Base-by-base conservation (phyloP, 2,113 vertebrate genomes). In the Stigmatopora argus region DNA sequence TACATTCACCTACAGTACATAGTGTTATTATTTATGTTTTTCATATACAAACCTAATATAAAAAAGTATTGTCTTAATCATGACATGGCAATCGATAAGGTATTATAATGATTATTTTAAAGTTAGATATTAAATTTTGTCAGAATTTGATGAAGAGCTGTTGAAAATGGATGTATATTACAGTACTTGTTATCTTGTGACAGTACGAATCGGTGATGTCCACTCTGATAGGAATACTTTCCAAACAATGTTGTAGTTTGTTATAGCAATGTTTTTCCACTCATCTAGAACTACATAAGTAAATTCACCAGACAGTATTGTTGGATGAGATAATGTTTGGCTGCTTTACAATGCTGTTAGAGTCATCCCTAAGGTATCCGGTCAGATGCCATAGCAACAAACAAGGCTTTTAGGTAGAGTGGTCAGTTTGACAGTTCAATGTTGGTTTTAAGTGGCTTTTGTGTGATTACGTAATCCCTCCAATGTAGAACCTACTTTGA, bases 191-290 rank as follows among this genome's bases (percentile, higher is more conserved):
- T 26, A 23, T 4, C 66, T n/a, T 59, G 62, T 74, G 74, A 76
- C 69, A 52, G 35, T 10, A 31, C 19, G 69, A 64, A 41, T 56
- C 71, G 72, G 70, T 64, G 26, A 31, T 31, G 3, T 31, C 51
- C 34, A 63, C 17, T 45, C 44, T 11, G 8, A 23, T 53, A 9
- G 1, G 1, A 53, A 53, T 10, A 53, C 19, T 11, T 53, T 53
- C 19, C 12, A 21, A 11, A 23, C 2, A 11, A 21, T 52, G n/a
- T 11, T 19, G 1, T n/a, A 51, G 48, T 51, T 18, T 19, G 18
- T 51, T n/a, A 1, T 51, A 18, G 46, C 13, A 17, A 51, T 1
- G 2, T 21, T 19, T 52, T 9, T 23, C 51, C 19, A 52, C 10
- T 52, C 51, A 21, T 52, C 51, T 3, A 10, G n/a, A 21, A 52